Evolutionary conservation across 2,888 invertebrate species (phyloP), one percentile per base, ranked within the genome.

Genomic region (Drosophila picticornis): DNA sequence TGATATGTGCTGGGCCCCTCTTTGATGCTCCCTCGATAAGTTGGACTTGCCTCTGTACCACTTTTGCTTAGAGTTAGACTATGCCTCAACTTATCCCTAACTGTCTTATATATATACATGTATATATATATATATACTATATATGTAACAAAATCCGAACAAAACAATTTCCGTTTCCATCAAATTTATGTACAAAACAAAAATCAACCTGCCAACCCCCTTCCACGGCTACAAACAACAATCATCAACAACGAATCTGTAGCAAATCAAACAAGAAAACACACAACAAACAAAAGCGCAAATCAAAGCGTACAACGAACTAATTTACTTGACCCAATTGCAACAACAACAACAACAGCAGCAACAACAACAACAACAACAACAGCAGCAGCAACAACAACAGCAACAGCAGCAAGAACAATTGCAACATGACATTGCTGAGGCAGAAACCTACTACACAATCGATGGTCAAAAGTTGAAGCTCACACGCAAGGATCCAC

Each of bases 241-340:
- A 57, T 46, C 59, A 58, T 48, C 72, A 46, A 61, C 71, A 38
- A 46, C 55, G 57, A 68, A 77, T 80, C 52, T 81, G 64, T 75
- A 92, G 92, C 91, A 91, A 91, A 91, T 92, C 81, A 92, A 92
- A 83, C 92, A 92, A 90, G 92, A 92, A 91, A 88, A 78, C 62
- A 82, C 84, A 80, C 84, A 96, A 82, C 96, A 96, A 93, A 96
- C 96, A 73, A 96, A 97, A 94, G 96, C 96, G 80, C 96, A 96
- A 94, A 95, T 96, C 83, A 97, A 97, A 94, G 95, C 96, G 85
- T 96, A 96, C 93, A 96, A 96, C 64, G 96, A 96, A 90, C 87
- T 96, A 81, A 94, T 93, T 72, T 92, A 94, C 93, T 68, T 93
- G 80, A 92, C 91, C 72, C 90, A 91, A 89, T 82, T 92, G 86